Conservation (phyloP, 2,113 vertebrate genomes). For the Carlito syrichta region DNA sequence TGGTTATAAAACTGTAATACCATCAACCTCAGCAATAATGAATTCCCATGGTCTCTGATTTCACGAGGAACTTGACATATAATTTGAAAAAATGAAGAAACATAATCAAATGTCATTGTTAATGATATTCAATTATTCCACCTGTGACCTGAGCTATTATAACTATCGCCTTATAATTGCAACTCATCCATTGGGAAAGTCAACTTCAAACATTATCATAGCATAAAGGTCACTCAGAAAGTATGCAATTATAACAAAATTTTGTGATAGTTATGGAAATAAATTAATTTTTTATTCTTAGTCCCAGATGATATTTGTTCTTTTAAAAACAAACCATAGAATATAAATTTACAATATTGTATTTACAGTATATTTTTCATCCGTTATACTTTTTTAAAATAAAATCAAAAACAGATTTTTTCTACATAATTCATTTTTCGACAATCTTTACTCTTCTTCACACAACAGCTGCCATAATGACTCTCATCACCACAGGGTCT, state of each 20-base stretch:
- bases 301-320: constrained; percentile 34
- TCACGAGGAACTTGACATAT: constrained; percentile 54
- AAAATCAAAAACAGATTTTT: constrained; percentile 36
- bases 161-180: constrained; percentile 61
- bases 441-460: background rate
- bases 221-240: constrained; percentile 70
- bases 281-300: constrained; percentile 47
- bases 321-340: constrained; percentile 41
- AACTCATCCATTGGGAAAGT: constrained; percentile 65
- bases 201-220: constrained; percentile 67
- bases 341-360: constrained; percentile 39
- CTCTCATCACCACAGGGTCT: background rate
- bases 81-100: constrained; percentile 54
- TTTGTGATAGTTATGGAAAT: constrained; percentile 61
- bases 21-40: constrained; percentile 44
- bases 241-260: constrained; percentile 65
- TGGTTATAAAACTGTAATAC: constrained; percentile 44
- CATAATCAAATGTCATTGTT: constrained; percentile 72
- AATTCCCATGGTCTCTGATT: constrained; percentile 49
- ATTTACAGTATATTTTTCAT: background rate
- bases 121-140: constrained; percentile 69
- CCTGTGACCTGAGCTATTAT: constrained; percentile 64
- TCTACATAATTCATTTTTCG: background rate
- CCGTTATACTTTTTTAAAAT: background rate
- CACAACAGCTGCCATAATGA: background rate